Evolutionary conservation across 2,113 vertebrate species (phyloP).

Genomic region (Entomyzon cyanotis): DNA sequence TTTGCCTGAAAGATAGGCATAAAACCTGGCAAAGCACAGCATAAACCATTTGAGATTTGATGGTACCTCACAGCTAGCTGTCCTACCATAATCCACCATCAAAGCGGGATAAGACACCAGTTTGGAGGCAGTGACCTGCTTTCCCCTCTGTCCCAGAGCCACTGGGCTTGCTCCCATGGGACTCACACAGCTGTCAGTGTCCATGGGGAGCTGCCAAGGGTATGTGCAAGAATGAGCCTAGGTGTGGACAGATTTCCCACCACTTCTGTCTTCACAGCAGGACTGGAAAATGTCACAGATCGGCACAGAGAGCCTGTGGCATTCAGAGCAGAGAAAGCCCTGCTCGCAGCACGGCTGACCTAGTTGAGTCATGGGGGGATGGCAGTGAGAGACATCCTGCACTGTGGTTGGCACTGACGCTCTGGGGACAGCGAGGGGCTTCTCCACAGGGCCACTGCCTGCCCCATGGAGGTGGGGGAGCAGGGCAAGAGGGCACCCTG

Average conservation of each 20-base stretch:
- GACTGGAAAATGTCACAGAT: neutral
- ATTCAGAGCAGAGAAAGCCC: slow-evolving; percentile 2
- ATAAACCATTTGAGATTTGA: neutral
- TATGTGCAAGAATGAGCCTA: fast-evolving
- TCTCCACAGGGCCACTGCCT: neutral
- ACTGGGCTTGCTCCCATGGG: fast-evolving
- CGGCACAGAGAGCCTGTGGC: neutral
- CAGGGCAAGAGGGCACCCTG: fast-evolving
- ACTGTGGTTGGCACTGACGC: neutral
- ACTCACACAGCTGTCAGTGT: fast-evolving
- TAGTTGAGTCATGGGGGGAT: slow-evolving; percentile 53
- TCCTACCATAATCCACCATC: neutral
- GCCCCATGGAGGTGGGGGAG: fast-evolving
- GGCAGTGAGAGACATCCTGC: slow-evolving; percentile 22
- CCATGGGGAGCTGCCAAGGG: neutral
- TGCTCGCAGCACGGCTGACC: neutral
- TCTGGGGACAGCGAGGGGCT: neutral
- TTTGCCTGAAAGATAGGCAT: neutral
- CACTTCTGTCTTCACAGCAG: fast-evolving
- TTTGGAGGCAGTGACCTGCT: neutral
- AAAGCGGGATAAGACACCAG: neutral
- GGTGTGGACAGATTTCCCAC: neutral
- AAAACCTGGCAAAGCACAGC: neutral
- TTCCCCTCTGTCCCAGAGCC: neutral
- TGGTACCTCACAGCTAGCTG: neutral